Base-by-base conservation (phyloP, 2,888 invertebrate species). In the Anticlea derivata region DNA sequence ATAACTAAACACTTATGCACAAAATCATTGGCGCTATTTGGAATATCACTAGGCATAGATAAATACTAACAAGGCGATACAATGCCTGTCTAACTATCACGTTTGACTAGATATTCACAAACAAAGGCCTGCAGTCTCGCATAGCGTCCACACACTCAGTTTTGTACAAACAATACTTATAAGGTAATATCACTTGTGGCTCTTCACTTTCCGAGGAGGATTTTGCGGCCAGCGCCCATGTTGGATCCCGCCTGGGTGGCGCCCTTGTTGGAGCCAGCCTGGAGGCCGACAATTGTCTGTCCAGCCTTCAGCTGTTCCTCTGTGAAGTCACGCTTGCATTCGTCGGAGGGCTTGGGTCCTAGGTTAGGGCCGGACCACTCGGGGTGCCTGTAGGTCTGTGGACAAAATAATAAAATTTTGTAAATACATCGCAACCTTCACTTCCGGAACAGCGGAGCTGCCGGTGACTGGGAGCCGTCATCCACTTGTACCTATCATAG, bases 241-340 rank as follows among this genome's bases (percentile, higher is more conserved):
- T 96, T 98, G 82, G 94, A 94, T 20, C 98, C 98, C 20, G 97
- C 94, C 87, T 98, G 98, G 55, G 96, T 95, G 68, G 98, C 98
- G 31, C 98, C 98, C 90, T 98, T 97, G 94, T 99, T 99, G 82
- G 95, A 95, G 52, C 99, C 99, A 66, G 97, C 98, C 86, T 99
- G 98, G 41, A 99, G 95, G 72, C 98, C 98, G 72, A 99, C 96
- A 73, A 97, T 92, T 63, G 95, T 93, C 88, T 98, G 94, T 17
- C 98, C 98, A 63, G 97, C 97, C 68, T 94, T 94, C 70, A 98
- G 79, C 77, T 96, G 96, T 79, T 98, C 98, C 0, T 98, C 98
- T 12, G 95, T 94, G 93, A 98, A 99, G 24, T 98, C 96, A 63
- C 98, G 96, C 85, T 97, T 96, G 94, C 96, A 95, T 81, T 97